phyloP scores from a whole-genome alignment of 2,797 vertebrate species.

The Lerista edwardsae region DNA sequence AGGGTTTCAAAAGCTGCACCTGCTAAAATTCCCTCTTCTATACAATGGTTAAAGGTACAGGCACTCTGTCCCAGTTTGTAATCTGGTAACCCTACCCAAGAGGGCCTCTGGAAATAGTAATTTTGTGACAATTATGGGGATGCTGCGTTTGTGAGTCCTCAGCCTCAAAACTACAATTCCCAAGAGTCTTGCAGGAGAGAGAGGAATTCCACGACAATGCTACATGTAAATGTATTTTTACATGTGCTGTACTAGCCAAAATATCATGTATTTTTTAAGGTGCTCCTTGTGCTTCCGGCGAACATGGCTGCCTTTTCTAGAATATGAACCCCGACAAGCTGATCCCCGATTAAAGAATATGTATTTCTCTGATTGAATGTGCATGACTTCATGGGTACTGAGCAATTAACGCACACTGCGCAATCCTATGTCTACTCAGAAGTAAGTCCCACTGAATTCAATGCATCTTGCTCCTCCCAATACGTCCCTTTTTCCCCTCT shows the following conservation, averaged over 20 bases:
- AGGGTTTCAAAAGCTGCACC: too few relatives aligned
- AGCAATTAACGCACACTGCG: too few relatives aligned
- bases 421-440: background rate
- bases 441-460: too few relatives aligned
- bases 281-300: background rate
- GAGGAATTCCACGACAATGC: background rate
- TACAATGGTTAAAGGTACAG: too few relatives aligned
- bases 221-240: too few relatives aligned
- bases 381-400: background rate
- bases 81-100: too few relatives aligned
- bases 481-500: too few relatives aligned
- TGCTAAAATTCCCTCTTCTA: too few relatives aligned
- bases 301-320: background rate
- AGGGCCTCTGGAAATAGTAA: background rate
- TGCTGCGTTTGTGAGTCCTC: too few relatives aligned
- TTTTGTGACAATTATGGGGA: accelerated
- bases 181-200: background rate
- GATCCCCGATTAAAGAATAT: background rate
- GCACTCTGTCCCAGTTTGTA: too few relatives aligned
- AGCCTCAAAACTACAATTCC: background rate
- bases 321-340: background rate
- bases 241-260: too few relatives aligned
- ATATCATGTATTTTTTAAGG: too few relatives aligned
- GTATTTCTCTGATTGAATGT: background rate
- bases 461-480: background rate